A percentile compares a stretch with the other conserved stretches of the same genome.
phyloP scores from a whole-genome alignment of 2,797 vertebrate genomes.

The Sebastes aleutianus region DNA sequence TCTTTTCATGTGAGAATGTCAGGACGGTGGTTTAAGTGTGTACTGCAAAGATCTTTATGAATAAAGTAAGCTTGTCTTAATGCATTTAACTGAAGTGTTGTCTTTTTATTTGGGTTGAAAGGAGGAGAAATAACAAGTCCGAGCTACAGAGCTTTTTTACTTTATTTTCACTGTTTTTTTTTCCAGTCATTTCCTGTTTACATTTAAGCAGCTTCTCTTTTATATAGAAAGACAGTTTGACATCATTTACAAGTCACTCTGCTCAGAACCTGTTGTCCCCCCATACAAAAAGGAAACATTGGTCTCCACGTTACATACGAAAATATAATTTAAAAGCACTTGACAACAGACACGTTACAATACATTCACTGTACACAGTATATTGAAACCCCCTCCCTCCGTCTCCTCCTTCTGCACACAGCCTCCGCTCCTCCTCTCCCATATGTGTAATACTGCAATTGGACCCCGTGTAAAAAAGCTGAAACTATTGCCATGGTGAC shows the following conservation, averaged over 20 bases:
- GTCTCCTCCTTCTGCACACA: slow-evolving; percentile 79
- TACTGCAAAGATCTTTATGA: slow-evolving; percentile 71
- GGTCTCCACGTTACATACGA: slow-evolving; percentile 95
- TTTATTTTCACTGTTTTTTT: slow-evolving; percentile 67
- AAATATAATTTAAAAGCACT: slow-evolving; percentile 99
- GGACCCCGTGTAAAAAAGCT: slow-evolving; percentile 55
- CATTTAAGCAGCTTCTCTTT: slow-evolving; percentile 79
- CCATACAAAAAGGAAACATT: slow-evolving; percentile 88
- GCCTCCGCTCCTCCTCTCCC: slow-evolving; percentile 50
- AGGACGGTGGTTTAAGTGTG: slow-evolving; percentile 41
- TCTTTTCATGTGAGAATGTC: slow-evolving; percentile 57
- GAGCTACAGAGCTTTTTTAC: slow-evolving; percentile 20
- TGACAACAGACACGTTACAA: slow-evolving; percentile 92
- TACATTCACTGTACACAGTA: slow-evolving; percentile 99
- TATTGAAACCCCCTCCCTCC: slow-evolving; percentile 88
- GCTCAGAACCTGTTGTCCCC: slow-evolving; percentile 84
- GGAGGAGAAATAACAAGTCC: not conserved
- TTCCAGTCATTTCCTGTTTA: slow-evolving; percentile 71
- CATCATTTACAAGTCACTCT: slow-evolving; percentile 72
- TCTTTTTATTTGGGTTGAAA: not conserved
- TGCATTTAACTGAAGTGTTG: not conserved
- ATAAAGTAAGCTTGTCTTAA: slow-evolving; percentile 76
- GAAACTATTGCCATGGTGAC: slow-evolving; percentile 82
- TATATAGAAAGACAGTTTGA: slow-evolving; percentile 80
- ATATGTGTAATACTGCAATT: slow-evolving; percentile 88